A percentile compares a stretch with the other conserved stretches of the same genome.
Conservation (phyloP, 2,888 invertebrate species). For the Diaprepes abbreviatus region DNA sequence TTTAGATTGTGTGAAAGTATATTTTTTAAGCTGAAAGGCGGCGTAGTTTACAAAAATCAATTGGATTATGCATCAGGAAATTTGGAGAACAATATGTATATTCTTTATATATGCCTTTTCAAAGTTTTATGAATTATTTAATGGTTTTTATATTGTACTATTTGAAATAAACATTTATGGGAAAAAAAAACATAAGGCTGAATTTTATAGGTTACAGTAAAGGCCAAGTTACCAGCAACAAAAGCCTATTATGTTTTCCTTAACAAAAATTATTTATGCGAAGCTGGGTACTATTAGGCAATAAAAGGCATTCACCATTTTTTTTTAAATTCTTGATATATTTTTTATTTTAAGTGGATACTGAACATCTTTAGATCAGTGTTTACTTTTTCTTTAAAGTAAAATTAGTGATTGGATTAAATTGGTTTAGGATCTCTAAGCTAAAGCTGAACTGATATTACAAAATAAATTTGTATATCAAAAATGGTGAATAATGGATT, state of each 20-base stretch:
- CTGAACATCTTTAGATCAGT: too few relatives aligned
- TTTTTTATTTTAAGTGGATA: too few relatives aligned
- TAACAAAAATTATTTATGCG: background rate
- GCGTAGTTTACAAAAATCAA: slow-evolving; percentile 19
- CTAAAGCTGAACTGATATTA: too few relatives aligned
- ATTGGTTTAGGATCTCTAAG: too few relatives aligned
- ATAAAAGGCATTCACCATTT: too few relatives aligned
- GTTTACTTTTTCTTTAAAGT: too few relatives aligned
- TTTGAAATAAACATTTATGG: background rate
- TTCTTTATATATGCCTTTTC: background rate
- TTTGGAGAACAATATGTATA: slow-evolving; percentile 5
- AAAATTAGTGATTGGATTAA: too few relatives aligned
- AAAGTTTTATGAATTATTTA: background rate
- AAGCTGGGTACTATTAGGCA: too few relatives aligned
- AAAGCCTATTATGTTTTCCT: background rate
- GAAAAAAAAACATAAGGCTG: slow-evolving; percentile 1
- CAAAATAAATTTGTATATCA: too few relatives aligned
- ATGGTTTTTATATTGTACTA: background rate
- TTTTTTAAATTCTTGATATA: too few relatives aligned
- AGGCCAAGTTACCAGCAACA: background rate
- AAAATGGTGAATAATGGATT: background rate
- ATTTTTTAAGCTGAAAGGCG: slow-evolving; percentile 27
- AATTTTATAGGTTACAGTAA: slow-evolving; percentile 11
- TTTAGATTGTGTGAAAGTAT: slow-evolving; percentile 30
- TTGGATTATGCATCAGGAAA: slow-evolving; percentile 1